Conservation (phyloP, 2,888 invertebrate genomes). For the Anthophora plumipes region DNA sequence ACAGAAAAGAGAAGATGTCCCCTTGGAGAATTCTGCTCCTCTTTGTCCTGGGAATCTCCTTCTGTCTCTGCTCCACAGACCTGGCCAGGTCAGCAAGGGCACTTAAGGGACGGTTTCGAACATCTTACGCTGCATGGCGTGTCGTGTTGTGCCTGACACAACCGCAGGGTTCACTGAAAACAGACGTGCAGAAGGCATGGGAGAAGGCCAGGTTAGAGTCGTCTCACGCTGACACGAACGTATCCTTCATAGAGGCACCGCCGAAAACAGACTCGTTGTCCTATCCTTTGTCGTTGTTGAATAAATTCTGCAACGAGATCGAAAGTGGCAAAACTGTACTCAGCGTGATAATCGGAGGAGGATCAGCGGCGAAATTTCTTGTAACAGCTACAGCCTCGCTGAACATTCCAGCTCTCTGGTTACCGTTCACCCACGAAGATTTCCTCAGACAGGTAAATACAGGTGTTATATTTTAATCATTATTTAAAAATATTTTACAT, state of each 20-base stretch:
- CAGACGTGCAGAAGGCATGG: constrained; percentile 81
- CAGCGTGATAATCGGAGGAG: constrained; percentile 81
- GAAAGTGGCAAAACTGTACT: constrained; percentile 80
- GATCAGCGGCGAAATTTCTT: constrained; percentile 81
- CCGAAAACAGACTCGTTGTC: constrained; percentile 76
- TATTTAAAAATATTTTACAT: background rate
- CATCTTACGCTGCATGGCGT: constrained; percentile 77
- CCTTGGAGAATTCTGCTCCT: constrained; percentile 72
- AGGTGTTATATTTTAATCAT: constrained; percentile 3
- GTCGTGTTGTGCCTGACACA: constrained; percentile 81
- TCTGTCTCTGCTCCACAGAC: constrained; percentile 70
- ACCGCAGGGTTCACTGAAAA: constrained; percentile 76
- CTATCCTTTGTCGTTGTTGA: constrained; percentile 78
- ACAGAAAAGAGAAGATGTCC: constrained; percentile 75
- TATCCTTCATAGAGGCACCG: constrained; percentile 80
- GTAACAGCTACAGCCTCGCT: constrained; percentile 81
- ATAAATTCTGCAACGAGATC: constrained; percentile 81
- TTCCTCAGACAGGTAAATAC: constrained; percentile 80
- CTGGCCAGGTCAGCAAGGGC: constrained; percentile 75
- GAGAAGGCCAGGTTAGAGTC: constrained; percentile 81
- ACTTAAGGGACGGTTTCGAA: constrained; percentile 70
- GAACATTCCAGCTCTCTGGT: constrained; percentile 81
- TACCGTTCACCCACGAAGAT: constrained; percentile 82
- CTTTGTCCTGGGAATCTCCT: constrained; percentile 73
- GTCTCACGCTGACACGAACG: constrained; percentile 79